Percentiles rank a stretch among this genome's conserved stretches.
These are phyloP conservation scores for Spizaetus ornatus DNA, from an alignment of 2,113 vertebrate genomes.

Conservation along the genomic window DNA sequence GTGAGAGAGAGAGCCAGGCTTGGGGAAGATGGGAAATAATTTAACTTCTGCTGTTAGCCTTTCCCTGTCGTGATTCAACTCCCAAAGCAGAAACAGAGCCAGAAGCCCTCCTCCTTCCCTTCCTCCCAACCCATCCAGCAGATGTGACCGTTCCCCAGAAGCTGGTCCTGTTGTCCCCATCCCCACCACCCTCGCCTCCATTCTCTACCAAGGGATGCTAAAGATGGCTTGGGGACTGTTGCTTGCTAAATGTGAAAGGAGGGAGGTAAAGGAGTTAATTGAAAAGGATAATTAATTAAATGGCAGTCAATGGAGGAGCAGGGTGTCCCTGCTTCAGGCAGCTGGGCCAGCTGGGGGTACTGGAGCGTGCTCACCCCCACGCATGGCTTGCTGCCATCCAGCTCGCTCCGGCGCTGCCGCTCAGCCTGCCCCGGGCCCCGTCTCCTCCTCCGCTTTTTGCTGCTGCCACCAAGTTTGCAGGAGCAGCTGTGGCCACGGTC, in stretches of 20 bases:
- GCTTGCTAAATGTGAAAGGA: not conserved
- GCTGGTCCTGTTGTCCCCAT: not conserved
- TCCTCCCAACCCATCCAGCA: not conserved
- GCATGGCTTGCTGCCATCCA: fast-evolving
- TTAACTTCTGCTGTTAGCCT: not conserved
- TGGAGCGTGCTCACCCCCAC: not conserved
- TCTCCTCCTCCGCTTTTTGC: not conserved
- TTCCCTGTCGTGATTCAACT: not conserved
- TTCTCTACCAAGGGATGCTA: not conserved
- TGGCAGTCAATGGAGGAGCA: not conserved
- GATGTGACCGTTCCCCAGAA: not conserved
- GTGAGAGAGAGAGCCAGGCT: not conserved
- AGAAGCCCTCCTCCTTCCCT: not conserved
- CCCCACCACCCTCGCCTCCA: fast-evolving
- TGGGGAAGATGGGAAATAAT: not conserved
- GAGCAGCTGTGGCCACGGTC: not conserved
- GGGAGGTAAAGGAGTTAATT: not conserved
- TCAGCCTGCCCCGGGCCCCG: not conserved
- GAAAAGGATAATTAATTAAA: not conserved
- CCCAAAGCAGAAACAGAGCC: not conserved
- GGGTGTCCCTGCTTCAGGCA: not conserved
- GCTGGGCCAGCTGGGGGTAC: not conserved
- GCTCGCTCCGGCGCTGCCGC: not conserved
- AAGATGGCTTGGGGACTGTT: not conserved
- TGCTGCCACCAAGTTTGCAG: not conserved